Conservation (phyloP, 1,140 invertebrate species). For the Drosophila lacertosa region DNA sequence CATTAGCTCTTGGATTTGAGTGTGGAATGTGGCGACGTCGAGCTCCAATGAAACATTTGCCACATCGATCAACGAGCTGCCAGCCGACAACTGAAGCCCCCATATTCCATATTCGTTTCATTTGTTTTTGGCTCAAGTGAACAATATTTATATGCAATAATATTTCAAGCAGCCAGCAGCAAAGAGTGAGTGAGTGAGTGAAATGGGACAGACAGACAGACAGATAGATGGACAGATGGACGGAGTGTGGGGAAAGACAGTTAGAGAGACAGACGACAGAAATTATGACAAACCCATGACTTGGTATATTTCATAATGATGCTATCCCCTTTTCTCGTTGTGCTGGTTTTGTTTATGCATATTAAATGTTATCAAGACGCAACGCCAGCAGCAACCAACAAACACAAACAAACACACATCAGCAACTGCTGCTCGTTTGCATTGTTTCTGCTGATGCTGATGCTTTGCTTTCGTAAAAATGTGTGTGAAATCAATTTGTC, state of each 20-base stretch:
- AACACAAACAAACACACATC: background rate
- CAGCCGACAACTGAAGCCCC: slow-evolving; percentile 13
- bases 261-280: slow-evolving; percentile 33
- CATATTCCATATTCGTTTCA: background rate
- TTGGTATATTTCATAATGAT: slow-evolving; percentile 52
- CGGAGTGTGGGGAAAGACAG: slow-evolving; percentile 1
- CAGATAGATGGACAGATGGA: background rate
- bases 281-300: slow-evolving; percentile 53
- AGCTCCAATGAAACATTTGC: slow-evolving; percentile 55
- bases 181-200: background rate
- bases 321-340: slow-evolving; percentile 8
- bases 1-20: slow-evolving; percentile 15
- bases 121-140: slow-evolving; percentile 12
- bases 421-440: slow-evolving; percentile 26
- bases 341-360: slow-evolving; percentile 54
- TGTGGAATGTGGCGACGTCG: background rate
- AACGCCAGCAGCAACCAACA: slow-evolving; percentile 29
- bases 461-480: slow-evolving; percentile 38
- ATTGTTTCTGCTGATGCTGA: slow-evolving; percentile 46
- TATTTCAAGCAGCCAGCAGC: slow-evolving; percentile 24
- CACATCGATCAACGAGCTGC: slow-evolving; percentile 60
- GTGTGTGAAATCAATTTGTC: slow-evolving; percentile 81
- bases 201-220: background rate
- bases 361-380: slow-evolving; percentile 50
- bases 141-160: slow-evolving; percentile 47